Percentiles rank a stretch among this genome's conserved stretches.
phyloP scores from a whole-genome alignment of 2,888 invertebrate genomes.

The Chromoteleia sp. region DNA sequence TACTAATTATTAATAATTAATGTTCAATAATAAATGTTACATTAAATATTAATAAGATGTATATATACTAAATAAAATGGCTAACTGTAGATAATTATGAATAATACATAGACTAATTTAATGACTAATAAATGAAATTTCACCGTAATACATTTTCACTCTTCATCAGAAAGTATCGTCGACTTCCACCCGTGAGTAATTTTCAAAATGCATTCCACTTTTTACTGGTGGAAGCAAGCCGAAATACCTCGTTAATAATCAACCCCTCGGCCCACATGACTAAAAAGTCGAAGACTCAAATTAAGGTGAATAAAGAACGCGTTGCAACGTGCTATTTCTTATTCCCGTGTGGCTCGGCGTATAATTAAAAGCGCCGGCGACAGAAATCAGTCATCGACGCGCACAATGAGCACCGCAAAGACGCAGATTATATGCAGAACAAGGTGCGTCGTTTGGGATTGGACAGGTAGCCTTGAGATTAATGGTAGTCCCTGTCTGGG shows the following conservation, averaged over 20 bases:
- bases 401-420: conserved; percentile 59
- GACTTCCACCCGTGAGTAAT: neutral
- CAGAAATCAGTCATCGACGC: conserved; percentile 68
- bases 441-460: conserved; percentile 67
- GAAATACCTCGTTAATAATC: conserved; percentile 30
- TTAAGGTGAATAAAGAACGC: conserved; percentile 50
- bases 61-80: no score
- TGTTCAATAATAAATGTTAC: no score
- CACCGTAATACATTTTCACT: no score
- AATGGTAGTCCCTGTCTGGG: conserved; percentile 77
- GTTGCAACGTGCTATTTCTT: conserved; percentile 40
- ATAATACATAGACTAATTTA: no score
- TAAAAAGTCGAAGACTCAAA: conserved; percentile 25
- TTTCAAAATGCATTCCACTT: neutral
- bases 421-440: conserved; percentile 68
- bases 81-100: no score
- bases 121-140: no score
- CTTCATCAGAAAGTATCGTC: no score
- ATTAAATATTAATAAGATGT: no score
- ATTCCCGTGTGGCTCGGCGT: conserved; percentile 36
- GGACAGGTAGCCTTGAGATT: conserved; percentile 75
- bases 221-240: neutral
- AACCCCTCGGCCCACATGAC: neutral
- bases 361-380: conserved; percentile 60
- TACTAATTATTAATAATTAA: no score